These are phyloP conservation scores for Sarcophaga subvicina DNA, from an alignment of 2,888 invertebrate species.

Conservation along the genomic window DNA sequence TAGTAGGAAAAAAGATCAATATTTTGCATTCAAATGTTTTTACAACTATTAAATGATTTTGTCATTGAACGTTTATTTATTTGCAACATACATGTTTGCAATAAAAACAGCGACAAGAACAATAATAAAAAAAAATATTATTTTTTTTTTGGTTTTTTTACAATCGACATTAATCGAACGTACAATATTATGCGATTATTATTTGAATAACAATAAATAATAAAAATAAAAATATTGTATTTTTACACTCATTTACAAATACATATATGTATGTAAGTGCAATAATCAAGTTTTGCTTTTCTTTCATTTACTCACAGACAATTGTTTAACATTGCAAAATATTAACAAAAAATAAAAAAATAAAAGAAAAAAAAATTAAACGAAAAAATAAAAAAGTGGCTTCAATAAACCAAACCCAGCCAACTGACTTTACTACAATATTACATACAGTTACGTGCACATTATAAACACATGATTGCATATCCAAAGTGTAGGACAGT, in stretches of 20 bases:
- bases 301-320: neutral
- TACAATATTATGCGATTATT: constrained; percentile 29
- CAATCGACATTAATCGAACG: constrained; percentile 12
- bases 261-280: constrained; percentile 30
- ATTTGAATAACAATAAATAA: constrained; percentile 41
- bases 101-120: too few species aligned
- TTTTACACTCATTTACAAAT: constrained; percentile 13
- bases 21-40: too few species aligned
- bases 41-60: too few species aligned
- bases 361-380: neutral
- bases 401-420: constrained; percentile 37
- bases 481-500: neutral
- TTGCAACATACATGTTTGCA: too few species aligned
- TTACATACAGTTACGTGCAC: constrained; percentile 10
- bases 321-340: constrained; percentile 47
- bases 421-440: neutral
- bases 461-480: neutral
- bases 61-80: too few species aligned
- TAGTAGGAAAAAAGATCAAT: too few species aligned
- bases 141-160: neutral
- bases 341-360: constrained; percentile 30
- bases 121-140: neutral
- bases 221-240: neutral
- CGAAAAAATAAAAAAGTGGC: constrained; percentile 13
- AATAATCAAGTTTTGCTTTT: constrained; percentile 48